Percentiles rank a stretch among this genome's conserved stretches.
phyloP scores from a whole-genome alignment of 2,888 invertebrate species.

The Steinernema carpocapsae region DNA sequence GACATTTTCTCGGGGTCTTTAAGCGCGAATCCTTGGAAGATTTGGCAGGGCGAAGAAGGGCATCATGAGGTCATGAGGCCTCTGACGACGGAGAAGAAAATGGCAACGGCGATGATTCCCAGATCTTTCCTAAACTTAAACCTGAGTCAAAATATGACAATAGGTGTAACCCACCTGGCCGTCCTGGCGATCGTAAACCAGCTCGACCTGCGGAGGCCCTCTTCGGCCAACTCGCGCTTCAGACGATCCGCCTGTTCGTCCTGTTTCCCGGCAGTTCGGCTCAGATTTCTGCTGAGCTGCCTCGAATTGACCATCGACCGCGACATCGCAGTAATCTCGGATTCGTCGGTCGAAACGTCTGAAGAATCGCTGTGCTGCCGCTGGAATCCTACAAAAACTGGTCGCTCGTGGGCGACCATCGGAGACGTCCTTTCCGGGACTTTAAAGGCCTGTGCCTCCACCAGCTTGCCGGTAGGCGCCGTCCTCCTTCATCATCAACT shows the following conservation, averaged over 20 bases:
- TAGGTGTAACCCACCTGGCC: not conserved
- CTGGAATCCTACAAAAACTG: constrained; percentile 23
- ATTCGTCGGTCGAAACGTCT: constrained; percentile 25
- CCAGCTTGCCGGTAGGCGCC: constrained; percentile 77
- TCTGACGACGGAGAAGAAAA: constrained; percentile 69
- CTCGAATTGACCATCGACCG: constrained; percentile 6
- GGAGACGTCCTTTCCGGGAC: constrained; percentile 18
- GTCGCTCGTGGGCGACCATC: not conserved
- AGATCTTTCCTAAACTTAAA: not conserved
- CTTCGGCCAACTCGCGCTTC: constrained; percentile 53
- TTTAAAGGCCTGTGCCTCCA: constrained; percentile 44
- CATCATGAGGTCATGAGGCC: constrained; percentile 71
- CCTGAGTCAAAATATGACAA: not conserved
- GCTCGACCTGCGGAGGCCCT: constrained; percentile 43
- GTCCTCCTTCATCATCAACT: constrained; percentile 76
- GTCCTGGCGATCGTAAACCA: not conserved
- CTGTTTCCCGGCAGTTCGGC: constrained; percentile 27
- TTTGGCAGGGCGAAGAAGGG: constrained; percentile 70
- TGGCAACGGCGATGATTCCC: constrained; percentile 68
- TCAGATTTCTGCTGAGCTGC: constrained; percentile 22
- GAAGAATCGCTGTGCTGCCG: constrained; percentile 28
- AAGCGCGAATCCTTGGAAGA: constrained; percentile 69
- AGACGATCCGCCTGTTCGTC: constrained; percentile 43
- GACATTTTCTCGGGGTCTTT: constrained; percentile 68
- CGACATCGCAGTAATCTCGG: constrained; percentile 29